Conservation (phyloP, 2,113 vertebrate genomes). For the Campylorhamphus procurvoides region DNA sequence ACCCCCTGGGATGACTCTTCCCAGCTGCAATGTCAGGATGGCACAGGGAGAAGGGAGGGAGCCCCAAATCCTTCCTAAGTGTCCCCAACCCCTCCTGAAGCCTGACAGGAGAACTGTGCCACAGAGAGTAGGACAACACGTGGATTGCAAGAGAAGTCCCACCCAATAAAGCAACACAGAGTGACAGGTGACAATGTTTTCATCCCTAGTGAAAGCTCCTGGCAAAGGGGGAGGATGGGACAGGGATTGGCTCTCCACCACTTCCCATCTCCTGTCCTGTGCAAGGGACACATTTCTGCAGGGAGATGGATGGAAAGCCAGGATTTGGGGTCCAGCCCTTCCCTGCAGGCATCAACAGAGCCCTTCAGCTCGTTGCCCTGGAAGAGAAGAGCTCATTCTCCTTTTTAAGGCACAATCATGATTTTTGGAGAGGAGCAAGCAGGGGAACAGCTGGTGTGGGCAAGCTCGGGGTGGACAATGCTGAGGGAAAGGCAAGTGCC, state of each 20-base stretch:
- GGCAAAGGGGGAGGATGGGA: neutral
- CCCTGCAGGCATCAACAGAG: neutral
- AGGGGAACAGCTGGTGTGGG: neutral
- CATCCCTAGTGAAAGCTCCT: rapidly evolving
- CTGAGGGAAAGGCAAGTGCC: neutral
- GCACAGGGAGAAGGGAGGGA: neutral
- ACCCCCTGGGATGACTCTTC: too few species aligned
- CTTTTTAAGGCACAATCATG: neutral
- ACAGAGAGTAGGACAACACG: neutral
- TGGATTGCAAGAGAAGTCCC: neutral
- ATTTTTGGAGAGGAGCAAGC: neutral
- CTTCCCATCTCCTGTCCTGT: neutral
- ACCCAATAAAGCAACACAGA: neutral
- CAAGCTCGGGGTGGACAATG: neutral
- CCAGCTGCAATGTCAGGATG: neutral
- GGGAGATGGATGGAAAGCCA: neutral
- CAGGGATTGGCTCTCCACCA: neutral
- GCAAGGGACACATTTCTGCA: rapidly evolving
- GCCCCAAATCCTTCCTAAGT: neutral
- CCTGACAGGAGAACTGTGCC: neutral
- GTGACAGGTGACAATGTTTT: neutral
- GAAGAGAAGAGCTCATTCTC: neutral
- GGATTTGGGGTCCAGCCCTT: neutral
- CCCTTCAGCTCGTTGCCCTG: neutral
- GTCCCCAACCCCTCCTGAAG: neutral